Evolutionary conservation across 2,797 vertebrate species (phyloP), one percentile per base, ranked within the genome.

Genomic region (Platalea minor): DNA sequence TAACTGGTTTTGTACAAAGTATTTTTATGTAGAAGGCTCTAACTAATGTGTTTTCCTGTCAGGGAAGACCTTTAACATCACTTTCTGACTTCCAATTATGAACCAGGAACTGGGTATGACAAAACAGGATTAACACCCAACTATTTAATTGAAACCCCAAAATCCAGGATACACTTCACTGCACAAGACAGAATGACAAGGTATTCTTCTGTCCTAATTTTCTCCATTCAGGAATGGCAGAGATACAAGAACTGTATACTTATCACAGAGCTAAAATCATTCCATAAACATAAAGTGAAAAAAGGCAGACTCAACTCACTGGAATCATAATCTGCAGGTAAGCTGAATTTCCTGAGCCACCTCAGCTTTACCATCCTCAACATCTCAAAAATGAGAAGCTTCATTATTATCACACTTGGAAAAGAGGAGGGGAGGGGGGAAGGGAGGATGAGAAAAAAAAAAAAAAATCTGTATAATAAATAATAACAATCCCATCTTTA

Each of bases 391-490:
- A 77, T 17, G 23, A 33, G 18, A 85, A 85, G 64, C 17, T 59
- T 77, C 21, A 46, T 43, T 56, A 57, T 74, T 17, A 73, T 7
- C 41, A 50, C 43, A 60, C 21, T 53, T 87, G 37, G 33, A n/a
- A 91, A 78, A 56, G 19, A 41, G 5, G 0, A 0, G 6, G 3
- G 1, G 1, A 17, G 10, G 17, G 3, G 4, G 5, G 4, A 19
- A 63, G 17, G 8, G 7, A 54, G 10, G 5, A 64, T 39, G 37
- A 39, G 37, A 9, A 17, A 63, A 84, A 85, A 85, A 54, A 79
- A 41, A 2, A 0, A 77, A 61, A 23, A n/a, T 4, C 13, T 54
- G 28, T 45, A 43, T 25, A 64, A 68, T 17, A 59, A 41, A 50
- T 13, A 82, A 23, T 33, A 39, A 51, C 45, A 23, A 65, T 70